Evolutionary conservation across 2,888 invertebrate genomes (phyloP).

Genomic region (Phrixothrix hirtus): DNA sequence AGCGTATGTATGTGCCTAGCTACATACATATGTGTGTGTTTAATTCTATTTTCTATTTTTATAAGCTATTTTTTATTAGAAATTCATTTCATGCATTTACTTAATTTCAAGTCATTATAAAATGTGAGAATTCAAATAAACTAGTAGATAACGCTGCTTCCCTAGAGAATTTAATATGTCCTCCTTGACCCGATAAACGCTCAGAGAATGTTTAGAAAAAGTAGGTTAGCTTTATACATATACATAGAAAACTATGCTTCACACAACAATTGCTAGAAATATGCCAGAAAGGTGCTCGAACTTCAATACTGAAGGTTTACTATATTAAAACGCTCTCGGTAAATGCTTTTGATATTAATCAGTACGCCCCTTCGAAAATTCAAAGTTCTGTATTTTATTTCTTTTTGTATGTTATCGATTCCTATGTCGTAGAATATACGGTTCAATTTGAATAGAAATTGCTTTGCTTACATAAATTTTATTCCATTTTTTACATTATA

Average conservation of each 20-base stretch:
- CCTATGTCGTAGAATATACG: conserved; percentile 23
- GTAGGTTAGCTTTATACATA: no score
- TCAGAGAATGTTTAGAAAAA: conserved; percentile 3
- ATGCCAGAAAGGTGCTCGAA: no score
- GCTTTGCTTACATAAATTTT: conserved; percentile 26
- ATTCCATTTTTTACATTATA: conserved; percentile 24
- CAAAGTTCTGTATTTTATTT: conserved; percentile 10
- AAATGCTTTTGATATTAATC: no score
- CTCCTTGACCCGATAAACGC: conserved; percentile 24
- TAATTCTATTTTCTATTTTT: no score
- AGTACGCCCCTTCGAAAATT: no score
- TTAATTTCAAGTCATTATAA: conserved; percentile 14
- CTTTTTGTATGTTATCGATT: conserved; percentile 23
- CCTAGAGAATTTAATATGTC: conserved; percentile 29
- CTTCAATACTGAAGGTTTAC: no score
- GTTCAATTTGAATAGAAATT: conserved; percentile 30
- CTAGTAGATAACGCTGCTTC: conserved; percentile 21
- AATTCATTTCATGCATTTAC: conserved; percentile 7
- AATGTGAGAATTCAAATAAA: conserved; percentile 29
- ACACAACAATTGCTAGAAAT: no score
- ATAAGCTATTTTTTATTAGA: conserved; percentile 12
- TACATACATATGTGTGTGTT: no score
- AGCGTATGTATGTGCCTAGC: no score
- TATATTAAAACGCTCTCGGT: no score
- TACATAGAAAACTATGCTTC: no score